Conservation (phyloP, 1,140 invertebrate species). For the Drosophila tristis region DNA sequence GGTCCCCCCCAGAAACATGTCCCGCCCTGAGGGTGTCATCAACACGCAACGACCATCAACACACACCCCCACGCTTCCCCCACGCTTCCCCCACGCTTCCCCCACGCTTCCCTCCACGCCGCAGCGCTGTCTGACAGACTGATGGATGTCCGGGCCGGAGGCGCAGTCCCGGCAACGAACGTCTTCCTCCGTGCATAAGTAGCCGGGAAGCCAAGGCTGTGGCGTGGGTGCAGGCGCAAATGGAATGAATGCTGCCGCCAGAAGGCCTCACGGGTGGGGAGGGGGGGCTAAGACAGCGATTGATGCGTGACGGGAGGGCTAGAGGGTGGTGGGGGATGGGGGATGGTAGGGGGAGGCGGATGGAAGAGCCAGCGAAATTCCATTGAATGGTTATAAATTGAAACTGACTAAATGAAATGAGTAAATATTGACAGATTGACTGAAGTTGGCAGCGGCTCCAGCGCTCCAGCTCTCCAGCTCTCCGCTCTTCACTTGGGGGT, state of each 20-base stretch:
- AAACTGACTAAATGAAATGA: conserved; percentile 81
- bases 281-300: conserved; percentile 44
- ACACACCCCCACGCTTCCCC: no score
- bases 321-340: background rate
- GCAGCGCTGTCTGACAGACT: conserved; percentile 15
- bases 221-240: conserved; percentile 41
- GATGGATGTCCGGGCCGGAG: conserved; percentile 53
- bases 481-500: background rate
- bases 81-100: background rate
- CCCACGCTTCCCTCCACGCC: background rate
- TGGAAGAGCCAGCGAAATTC: conserved; percentile 47
- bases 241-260: background rate
- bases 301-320: conserved; percentile 24
- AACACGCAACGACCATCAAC: background rate
- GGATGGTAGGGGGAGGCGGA: background rate
- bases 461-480: background rate
- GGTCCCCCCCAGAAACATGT: background rate
- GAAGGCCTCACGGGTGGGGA: background rate
- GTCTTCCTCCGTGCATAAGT: conserved; percentile 71
- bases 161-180: conserved; percentile 11
- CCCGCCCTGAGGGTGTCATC: conserved; percentile 31
- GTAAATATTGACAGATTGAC: conserved; percentile 81
- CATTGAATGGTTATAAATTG: conserved; percentile 81
- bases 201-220: conserved; percentile 64
- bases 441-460: conserved; percentile 47